phyloP scores from a whole-genome alignment of 1,140 invertebrate species.

The Argopecten irradians region DNA sequence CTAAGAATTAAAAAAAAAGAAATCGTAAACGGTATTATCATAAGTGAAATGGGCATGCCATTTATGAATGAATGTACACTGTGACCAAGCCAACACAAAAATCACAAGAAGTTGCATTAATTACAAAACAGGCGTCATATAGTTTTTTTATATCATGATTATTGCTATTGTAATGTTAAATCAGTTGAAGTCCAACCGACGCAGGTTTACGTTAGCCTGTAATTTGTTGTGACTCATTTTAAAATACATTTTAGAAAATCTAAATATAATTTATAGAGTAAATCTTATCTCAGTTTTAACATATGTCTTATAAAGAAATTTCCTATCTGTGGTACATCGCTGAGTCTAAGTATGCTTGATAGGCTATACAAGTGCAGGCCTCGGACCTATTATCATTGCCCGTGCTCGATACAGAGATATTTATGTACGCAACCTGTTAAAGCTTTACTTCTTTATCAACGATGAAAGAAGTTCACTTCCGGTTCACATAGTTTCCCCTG shows the following conservation, averaged over 20 bases:
- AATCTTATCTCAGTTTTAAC: not conserved
- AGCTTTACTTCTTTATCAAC: not conserved
- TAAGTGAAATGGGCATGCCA: too few relatives aligned
- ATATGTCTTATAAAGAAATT: not conserved
- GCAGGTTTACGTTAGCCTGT: too few relatives aligned
- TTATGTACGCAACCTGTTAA: constrained; percentile 5
- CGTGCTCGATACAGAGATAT: not conserved
- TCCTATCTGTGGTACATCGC: not conserved
- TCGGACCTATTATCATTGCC: not conserved
- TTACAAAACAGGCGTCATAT: too few relatives aligned
- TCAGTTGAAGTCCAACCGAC: too few relatives aligned
- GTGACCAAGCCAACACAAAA: too few relatives aligned
- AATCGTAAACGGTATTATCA: too few relatives aligned
- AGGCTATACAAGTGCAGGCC: not conserved
- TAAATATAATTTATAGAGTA: not conserved
- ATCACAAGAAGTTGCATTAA: too few relatives aligned
- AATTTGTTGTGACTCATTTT: not conserved
- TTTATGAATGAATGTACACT: too few relatives aligned
- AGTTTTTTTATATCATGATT: too few relatives aligned
- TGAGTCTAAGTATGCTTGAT: not conserved
- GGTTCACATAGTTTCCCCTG: not conserved
- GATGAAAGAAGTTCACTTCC: not conserved
- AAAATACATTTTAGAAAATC: not conserved
- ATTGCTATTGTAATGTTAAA: too few relatives aligned
- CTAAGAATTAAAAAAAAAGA: too few relatives aligned